These are phyloP conservation scores for Botia almorhae DNA, from an alignment of 2,797 vertebrate genomes.

Conservation along the genomic window DNA sequence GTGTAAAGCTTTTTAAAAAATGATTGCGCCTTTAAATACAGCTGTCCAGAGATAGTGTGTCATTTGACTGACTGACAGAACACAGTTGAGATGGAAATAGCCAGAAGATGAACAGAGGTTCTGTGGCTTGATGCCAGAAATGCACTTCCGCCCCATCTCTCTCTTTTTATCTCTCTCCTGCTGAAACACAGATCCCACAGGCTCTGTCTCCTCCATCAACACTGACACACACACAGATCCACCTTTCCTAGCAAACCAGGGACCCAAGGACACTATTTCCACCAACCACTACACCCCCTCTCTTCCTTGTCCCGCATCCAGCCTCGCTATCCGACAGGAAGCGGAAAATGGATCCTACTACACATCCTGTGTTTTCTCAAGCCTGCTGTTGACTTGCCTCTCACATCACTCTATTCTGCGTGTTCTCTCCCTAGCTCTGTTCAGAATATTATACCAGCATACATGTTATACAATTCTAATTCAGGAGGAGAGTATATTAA, in stretches of 20 bases:
- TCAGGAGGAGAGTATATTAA: no score
- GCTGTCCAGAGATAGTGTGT: not conserved
- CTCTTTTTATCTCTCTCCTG: constrained; percentile 61
- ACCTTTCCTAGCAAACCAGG: constrained; percentile 54
- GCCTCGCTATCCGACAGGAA: constrained; percentile 57
- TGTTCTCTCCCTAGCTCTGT: constrained; percentile 25
- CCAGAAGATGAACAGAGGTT: constrained; percentile 45
- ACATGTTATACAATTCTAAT: no score
- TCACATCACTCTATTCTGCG: constrained; percentile 31
- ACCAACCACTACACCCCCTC: constrained; percentile 29
- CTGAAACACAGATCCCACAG: constrained; percentile 80
- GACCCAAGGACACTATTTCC: constrained; percentile 62
- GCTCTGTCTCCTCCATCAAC: constrained; percentile 53
- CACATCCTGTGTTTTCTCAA: constrained; percentile 62
- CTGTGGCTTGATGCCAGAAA: constrained; percentile 74
- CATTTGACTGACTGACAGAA: constrained; percentile 22
- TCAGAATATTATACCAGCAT: no score
- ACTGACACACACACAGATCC: constrained; percentile 49
- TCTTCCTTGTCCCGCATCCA: constrained; percentile 54
- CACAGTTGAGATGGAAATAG: constrained; percentile 32
- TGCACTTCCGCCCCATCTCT: constrained; percentile 73
- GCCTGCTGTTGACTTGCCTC: constrained; percentile 56
- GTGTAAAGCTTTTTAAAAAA: not conserved
- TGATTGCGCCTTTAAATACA: not conserved
- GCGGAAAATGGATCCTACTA: constrained; percentile 57